Conservation (phyloP, 2,888 invertebrate genomes). For the Rhagium mordax region DNA sequence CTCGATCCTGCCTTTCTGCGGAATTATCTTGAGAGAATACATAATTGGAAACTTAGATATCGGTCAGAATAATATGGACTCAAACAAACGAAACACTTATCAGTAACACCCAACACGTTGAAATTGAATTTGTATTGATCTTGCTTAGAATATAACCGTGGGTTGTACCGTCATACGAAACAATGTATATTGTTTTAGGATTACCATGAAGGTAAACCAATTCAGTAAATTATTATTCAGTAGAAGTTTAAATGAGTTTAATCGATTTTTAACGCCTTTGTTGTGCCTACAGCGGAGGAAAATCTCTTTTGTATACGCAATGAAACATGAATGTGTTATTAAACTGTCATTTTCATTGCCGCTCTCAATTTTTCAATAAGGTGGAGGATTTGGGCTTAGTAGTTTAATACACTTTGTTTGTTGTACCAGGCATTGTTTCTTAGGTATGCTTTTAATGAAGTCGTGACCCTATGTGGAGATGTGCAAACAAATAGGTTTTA, state of each 20-base stretch:
- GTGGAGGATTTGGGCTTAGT: not conserved
- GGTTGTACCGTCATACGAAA: not conserved
- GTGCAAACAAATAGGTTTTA: no score
- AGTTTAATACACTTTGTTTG: no score
- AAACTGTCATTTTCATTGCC: not conserved
- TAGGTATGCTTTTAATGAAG: no score
- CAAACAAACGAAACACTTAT: not conserved
- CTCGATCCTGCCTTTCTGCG: no score
- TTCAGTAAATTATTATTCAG: not conserved
- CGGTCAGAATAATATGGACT: no score
- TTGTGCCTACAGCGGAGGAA: not conserved
- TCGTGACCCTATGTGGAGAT: no score
- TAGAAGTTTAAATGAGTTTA: not conserved
- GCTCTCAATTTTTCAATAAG: not conserved
- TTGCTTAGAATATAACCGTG: not conserved
- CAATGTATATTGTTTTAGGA: not conserved
- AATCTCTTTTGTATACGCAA: not conserved
- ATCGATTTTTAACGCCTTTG: not conserved
- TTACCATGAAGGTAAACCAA: not conserved
- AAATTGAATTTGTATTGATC: not conserved
- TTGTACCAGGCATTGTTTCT: no score
- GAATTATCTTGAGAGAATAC: no score
- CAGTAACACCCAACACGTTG: not conserved
- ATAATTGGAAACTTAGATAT: no score
- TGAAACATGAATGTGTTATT: not conserved